These are phyloP conservation scores for Bradypus variegatus DNA, from an alignment of 2,797 vertebrate species.

Conservation along the genomic window DNA sequence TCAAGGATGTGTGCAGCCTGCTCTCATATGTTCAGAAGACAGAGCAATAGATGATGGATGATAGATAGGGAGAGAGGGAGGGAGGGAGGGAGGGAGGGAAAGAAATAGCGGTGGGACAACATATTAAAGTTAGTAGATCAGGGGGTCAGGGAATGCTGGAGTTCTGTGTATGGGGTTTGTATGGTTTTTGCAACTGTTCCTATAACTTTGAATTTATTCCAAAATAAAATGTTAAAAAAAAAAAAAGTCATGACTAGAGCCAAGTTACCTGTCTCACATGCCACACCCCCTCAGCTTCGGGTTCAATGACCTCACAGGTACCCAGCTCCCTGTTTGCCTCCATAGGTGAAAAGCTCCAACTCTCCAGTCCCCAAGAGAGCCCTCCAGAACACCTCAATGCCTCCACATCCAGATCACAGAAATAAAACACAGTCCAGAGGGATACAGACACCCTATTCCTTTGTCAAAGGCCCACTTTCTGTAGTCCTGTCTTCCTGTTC, in stretches of 20 bases:
- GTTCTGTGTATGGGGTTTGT: too few species aligned
- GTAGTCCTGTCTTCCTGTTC: background rate
- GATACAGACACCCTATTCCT: background rate
- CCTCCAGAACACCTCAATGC: background rate
- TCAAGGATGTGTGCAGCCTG: too few species aligned
- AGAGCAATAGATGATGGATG: too few species aligned
- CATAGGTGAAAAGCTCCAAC: background rate
- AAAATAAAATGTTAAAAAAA: too few species aligned
- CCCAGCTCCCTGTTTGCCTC: background rate
- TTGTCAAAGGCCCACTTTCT: background rate
- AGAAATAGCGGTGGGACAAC: too few species aligned
- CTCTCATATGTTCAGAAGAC: too few species aligned
- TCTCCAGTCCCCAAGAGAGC: background rate
- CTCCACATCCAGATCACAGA: background rate
- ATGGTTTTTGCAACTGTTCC: too few species aligned
- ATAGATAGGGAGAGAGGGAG: too few species aligned
- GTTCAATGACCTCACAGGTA: background rate
- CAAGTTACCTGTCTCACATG: background rate
- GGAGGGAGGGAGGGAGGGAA: too few species aligned
- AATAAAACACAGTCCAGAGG: background rate
- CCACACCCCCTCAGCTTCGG: background rate
- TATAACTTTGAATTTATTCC: too few species aligned
- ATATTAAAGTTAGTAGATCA: too few species aligned
- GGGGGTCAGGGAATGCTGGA: too few species aligned
- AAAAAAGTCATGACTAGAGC: background rate